Percentiles rank a stretch among this genome's conserved stretches.
These are phyloP conservation scores for Pachycephus smyrnensis DNA, from an alignment of 2,888 invertebrate genomes.

Conservation along the genomic window DNA sequence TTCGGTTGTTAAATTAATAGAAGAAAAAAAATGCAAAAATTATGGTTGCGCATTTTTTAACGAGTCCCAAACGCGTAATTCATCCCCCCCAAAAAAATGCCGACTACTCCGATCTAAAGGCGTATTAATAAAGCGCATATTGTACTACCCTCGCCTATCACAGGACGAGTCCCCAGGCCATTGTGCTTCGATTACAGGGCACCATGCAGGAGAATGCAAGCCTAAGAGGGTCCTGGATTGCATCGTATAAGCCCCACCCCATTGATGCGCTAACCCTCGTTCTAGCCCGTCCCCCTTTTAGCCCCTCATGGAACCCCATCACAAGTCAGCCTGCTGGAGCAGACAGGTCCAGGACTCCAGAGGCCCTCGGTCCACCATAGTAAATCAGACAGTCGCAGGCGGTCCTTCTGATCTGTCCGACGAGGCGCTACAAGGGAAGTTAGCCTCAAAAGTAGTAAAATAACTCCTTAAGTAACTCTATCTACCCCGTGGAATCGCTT, in stretches of 20 bases:
- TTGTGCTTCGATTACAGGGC: not conserved
- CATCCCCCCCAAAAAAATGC: not conserved
- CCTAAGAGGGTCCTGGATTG: constrained; percentile 7
- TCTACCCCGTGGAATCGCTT: constrained; percentile 62
- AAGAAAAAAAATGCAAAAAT: not conserved
- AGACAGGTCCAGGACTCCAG: constrained; percentile 37
- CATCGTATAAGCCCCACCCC: constrained; percentile 59
- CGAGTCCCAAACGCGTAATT: not conserved
- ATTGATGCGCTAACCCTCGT: constrained; percentile 44
- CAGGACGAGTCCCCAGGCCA: not conserved
- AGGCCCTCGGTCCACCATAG: constrained; percentile 56
- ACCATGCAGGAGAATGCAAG: constrained; percentile 2
- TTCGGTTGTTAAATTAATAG: not conserved
- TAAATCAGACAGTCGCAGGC: constrained; percentile 66
- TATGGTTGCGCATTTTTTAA: not conserved
- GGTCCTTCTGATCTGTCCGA: constrained; percentile 64
- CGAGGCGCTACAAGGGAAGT: constrained; percentile 40
- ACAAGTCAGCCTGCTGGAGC: constrained; percentile 37
- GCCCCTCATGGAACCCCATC: constrained; percentile 51
- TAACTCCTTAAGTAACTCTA: constrained; percentile 60
- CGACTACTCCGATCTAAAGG: not conserved
- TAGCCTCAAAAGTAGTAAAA: constrained; percentile 53
- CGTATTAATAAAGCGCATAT: not conserved
- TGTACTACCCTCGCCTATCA: not conserved
- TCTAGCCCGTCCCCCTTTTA: constrained; percentile 52